phyloP scores from a whole-genome alignment of 2,797 vertebrate genomes.

The Paguma larvata region DNA sequence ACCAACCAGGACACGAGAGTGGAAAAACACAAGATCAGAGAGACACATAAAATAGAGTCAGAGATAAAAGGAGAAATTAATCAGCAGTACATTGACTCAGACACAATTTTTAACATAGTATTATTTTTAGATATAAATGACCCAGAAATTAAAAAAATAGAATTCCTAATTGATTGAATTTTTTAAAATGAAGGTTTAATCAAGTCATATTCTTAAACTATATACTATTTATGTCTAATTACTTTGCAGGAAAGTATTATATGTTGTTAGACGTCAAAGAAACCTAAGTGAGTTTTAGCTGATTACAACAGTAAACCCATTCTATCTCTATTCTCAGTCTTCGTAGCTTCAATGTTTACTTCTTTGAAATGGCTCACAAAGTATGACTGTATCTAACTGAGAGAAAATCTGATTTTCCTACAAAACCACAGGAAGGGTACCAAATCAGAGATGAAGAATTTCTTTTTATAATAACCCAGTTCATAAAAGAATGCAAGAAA shows the following conservation, averaged over 20 bases:
- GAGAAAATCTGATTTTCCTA: background rate
- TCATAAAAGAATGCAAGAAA: conserved; percentile 34
- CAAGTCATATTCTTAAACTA: background rate
- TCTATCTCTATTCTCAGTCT: background rate
- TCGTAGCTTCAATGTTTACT: background rate
- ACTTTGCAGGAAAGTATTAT: background rate
- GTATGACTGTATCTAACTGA: background rate
- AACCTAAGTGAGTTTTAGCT: background rate
- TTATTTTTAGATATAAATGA: background rate
- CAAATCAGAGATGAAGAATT: background rate
- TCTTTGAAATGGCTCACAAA: background rate
- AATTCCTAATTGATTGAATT: conserved; percentile 22
- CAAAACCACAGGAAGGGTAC: background rate
- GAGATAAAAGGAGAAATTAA: background rate
- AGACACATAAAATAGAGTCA: background rate
- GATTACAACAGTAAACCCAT: background rate
- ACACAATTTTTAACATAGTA: background rate
- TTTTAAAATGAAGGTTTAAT: conserved; percentile 23
- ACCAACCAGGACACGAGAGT: background rate
- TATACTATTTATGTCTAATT: conserved; percentile 30
- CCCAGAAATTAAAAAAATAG: background rate
- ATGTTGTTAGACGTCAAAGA: background rate
- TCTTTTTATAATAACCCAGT: background rate
- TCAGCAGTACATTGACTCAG: background rate
- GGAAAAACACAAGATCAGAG: background rate